A percentile compares a stretch with the other conserved stretches of the same genome.
phyloP scores from a whole-genome alignment of 1,140 invertebrate species.

The Eueides isabella region DNA sequence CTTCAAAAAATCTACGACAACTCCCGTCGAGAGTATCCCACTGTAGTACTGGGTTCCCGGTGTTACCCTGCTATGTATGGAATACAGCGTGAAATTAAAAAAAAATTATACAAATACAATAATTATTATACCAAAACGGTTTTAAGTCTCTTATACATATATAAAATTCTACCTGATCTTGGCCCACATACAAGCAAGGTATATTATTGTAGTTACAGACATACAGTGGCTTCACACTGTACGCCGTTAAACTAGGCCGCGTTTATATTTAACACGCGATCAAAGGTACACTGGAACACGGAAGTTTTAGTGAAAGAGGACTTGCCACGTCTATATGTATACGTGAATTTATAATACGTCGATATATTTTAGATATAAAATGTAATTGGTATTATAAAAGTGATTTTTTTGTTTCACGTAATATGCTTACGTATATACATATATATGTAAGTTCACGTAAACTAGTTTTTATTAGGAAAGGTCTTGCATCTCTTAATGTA shows the following conservation, averaged over 20 bases:
- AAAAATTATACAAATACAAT: too few relatives aligned
- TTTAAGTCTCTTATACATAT: not conserved
- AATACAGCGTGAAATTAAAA: too few relatives aligned
- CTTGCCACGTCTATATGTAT: conserved; percentile 6
- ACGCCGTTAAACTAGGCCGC: not conserved
- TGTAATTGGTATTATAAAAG: not conserved
- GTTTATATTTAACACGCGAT: conserved; percentile 31
- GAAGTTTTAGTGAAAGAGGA: conserved; percentile 40
- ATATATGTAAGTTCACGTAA: too few relatives aligned
- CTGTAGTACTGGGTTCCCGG: too few relatives aligned
- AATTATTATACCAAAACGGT: not conserved
- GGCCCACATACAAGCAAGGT: not conserved
- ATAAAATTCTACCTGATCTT: not conserved
- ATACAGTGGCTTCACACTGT: not conserved
- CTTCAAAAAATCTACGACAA: too few relatives aligned
- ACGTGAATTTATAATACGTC: not conserved
- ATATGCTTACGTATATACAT: too few relatives aligned
- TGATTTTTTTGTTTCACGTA: too few relatives aligned
- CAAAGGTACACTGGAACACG: conserved; percentile 48
- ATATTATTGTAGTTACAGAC: not conserved
- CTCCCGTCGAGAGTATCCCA: too few relatives aligned
- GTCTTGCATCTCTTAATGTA: too few relatives aligned
- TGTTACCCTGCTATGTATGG: too few relatives aligned
- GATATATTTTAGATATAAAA: not conserved
- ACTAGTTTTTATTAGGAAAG: too few relatives aligned